Evolutionary conservation across 2,888 invertebrate species (phyloP), one percentile per base, ranked within the genome.

Genomic region (Eudemis profundana): DNA sequence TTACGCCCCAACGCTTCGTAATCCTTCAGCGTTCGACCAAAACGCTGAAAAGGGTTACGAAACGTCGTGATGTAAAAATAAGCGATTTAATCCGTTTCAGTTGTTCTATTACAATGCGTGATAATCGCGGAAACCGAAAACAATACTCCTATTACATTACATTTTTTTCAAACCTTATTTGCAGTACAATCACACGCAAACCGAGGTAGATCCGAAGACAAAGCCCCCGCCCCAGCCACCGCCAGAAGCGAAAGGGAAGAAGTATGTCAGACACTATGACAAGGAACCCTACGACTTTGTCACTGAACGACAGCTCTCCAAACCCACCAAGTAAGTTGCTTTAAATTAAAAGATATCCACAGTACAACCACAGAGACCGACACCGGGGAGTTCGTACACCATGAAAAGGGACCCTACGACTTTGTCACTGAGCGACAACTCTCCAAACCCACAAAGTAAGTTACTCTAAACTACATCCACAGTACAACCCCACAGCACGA

Each of bases 271-370:
- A 0, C 79, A 87, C 12, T 70, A 83, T 0, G 83, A 83, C 4
- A 88, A 89, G 44, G 87, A 87, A 12, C 73, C 74, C 0, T 89
- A 81, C 38, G 87, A 89, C 42, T 88, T 81, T 15, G 78, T 83
- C 0, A 78, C 85, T 0, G 74, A 83, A 0, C 75, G 89, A 71
- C 73, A 73, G 23, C 69, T 74, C 0, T 61, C 75, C 0, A 88
- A 84, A 70, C 86, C 88, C 15, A 88, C 88, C 12, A 88, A 86
- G 88, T 87, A 73, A 76, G 83, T 77, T 15, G 10, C n/a, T n/a
- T n/a, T n/a, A n/a, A n/a, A n/a, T n/a, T n/a, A n/a, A n/a, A n/a
- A n/a, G n/a, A n/a, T 15, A 46, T 59, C 44, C 7, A 17, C 77
- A 86, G 86, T 68, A 71, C 38, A 74, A 77, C 54, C 73, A 74